A percentile compares a stretch with the other conserved stretches of the same genome.
Conservation (phyloP, 2,888 invertebrate genomes). For the Eurytoma californica region DNA sequence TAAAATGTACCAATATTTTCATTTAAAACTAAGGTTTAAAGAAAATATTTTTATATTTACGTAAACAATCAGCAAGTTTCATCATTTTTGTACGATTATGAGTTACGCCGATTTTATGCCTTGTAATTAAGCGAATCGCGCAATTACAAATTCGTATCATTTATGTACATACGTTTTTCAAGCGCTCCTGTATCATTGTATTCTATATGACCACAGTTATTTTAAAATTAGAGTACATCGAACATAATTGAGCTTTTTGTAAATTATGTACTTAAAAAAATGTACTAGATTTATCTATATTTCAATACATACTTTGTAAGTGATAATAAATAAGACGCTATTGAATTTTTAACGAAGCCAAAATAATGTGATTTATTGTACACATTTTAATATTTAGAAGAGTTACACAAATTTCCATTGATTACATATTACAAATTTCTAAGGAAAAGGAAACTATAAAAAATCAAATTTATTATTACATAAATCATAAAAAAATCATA, state of each 20-base stretch:
- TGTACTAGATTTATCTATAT: slow-evolving; percentile 18
- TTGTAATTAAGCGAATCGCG: slow-evolving; percentile 29
- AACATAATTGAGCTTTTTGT: slow-evolving; percentile 15
- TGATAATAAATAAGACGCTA: slow-evolving; percentile 39
- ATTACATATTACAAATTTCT: not conserved
- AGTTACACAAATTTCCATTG: slow-evolving; percentile 12
- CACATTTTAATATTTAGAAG: slow-evolving; percentile 19
- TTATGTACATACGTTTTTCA: slow-evolving; percentile 39
- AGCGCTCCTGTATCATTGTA: not conserved
- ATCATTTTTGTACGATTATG: slow-evolving; percentile 1
- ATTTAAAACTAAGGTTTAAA: not conserved
- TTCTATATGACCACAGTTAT: not conserved
- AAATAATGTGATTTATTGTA: slow-evolving; percentile 35
- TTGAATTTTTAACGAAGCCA: slow-evolving; percentile 26
- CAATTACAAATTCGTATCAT: slow-evolving; percentile 24
- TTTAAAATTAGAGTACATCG: slow-evolving; percentile 12
- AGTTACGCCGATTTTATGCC: slow-evolving; percentile 33
- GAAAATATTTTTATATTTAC: not conserved
- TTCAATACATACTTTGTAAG: slow-evolving; percentile 20
- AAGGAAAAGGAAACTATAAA: not conserved
- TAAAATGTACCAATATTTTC: not conserved
- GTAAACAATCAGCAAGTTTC: not conserved
- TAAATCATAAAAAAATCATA: not conserved
- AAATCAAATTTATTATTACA: slow-evolving; percentile 4
- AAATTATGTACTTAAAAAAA: slow-evolving; percentile 30